Base-by-base conservation (phyloP, 1,140 invertebrate genomes). In the Bombus terrestris region DNA sequence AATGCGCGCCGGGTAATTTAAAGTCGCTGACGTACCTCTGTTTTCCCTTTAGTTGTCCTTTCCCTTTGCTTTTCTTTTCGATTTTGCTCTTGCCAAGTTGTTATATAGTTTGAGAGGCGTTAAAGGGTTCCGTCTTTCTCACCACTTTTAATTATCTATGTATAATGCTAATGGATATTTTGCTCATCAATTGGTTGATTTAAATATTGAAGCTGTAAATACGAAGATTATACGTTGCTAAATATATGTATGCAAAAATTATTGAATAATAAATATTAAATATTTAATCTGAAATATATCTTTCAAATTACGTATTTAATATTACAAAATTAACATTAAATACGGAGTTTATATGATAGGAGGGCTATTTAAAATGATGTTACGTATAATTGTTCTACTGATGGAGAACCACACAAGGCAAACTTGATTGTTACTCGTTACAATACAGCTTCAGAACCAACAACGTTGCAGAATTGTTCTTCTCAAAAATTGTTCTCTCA, bases 1-100 rank as follows among this genome's bases (percentile, higher is more conserved):
- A 85, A 85, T 53, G 68, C 62, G 35, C 68, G 68, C 35, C 28
- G n/a, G 68, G 18, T 62, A 85, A 85, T 80, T 85, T 59, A 43
- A 64, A 35, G 32, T 35, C 64, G 10, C 12, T n/a, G 35, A 57
- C 37, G 6, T 15, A 22, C 1, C 37, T 22, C 25, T 64, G 8
- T 22, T n/a, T 15, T 59, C 53, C 37, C 35, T 9, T 57, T 37
- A 2, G 2, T 37, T 39, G 25, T 59, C 37, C 25, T 28, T 25
- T 18, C n/a, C 28, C 18, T 28, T 18, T 4, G 10, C 6, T n/a
- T 64, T 41, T n/a, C 9, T 32, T n/a, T 15, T n/a, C 25, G 5
- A 10, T 39, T 69, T 25, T 28, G 59, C 28, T 13, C 3, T 62
- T n/a, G 59, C 10, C 59, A 62, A 62, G 8, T 39, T 37, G 35